phyloP scores from a whole-genome alignment of 2,113 vertebrate genomes.

The Chrysochloris asiatica region DNA sequence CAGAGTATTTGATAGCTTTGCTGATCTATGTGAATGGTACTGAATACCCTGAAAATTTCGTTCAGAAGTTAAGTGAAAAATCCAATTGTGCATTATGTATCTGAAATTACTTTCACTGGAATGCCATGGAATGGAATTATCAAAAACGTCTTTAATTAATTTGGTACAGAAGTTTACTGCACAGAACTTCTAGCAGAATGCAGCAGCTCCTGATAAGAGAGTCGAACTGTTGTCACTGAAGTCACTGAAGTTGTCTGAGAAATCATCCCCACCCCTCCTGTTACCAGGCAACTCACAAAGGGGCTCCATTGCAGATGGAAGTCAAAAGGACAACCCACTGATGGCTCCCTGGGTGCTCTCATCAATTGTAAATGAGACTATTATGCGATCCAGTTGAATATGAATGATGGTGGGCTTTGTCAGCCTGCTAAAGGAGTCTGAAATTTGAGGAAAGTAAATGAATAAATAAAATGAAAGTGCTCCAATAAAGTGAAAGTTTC shows the following conservation, averaged over 20 bases:
- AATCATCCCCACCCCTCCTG: constrained; percentile 69
- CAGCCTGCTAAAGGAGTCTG: constrained; percentile 48
- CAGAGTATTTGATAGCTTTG: background rate
- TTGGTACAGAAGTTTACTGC: constrained; percentile 52
- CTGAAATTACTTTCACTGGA: constrained; percentile 76
- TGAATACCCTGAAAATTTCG: constrained; percentile 60
- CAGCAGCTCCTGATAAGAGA: constrained; percentile 76
- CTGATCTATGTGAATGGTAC: constrained; percentile 52
- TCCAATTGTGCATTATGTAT: constrained; percentile 70
- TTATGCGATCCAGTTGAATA: constrained; percentile 59
- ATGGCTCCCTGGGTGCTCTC: constrained; percentile 42
- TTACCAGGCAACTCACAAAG: constrained; percentile 85
- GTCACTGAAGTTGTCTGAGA: constrained; percentile 51
- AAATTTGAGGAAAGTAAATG: constrained; percentile 57
- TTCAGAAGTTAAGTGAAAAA: constrained; percentile 69
- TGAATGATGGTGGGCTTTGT: constrained; percentile 59
- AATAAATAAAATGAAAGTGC: constrained; percentile 63
- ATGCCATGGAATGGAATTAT: constrained; percentile 70
- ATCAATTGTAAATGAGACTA: constrained; percentile 67
- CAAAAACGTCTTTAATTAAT: constrained; percentile 70
- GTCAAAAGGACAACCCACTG: constrained; percentile 50
- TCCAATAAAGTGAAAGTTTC: constrained; percentile 34
- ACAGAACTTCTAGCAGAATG: constrained; percentile 66
- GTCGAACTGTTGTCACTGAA: constrained; percentile 56
- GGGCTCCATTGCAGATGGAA: constrained; percentile 65